Base-by-base conservation (phyloP, 2,797 vertebrate species). In the Artibeus jamaicensis region DNA sequence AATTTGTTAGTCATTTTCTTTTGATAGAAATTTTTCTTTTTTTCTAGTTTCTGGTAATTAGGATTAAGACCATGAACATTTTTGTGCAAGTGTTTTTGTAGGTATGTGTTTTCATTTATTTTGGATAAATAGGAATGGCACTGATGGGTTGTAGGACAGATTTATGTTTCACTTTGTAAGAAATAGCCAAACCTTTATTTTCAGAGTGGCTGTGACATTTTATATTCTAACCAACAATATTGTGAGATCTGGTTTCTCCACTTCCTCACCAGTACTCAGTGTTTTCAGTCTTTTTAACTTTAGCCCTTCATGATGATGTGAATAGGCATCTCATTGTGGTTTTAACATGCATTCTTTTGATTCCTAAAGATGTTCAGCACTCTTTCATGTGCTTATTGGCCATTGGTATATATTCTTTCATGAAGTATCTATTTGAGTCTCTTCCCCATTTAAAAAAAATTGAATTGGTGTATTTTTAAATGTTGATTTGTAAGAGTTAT, bases 161-260 rank as follows among this genome's bases (percentile, higher is more conserved):
- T 82, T 86, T 93, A 18, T 93, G n/a, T 68, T 93, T 86, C 65
- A 78, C 24, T 93, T 89, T 62, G 44, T 79, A 90, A 34, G 34
- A 90, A 71, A 59, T 90, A 62, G 29, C 34, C n/a, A 85, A 68
- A 70, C 11, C 11, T 79, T 95, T 81, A 74, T 67, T 93, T 79
- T 55, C 57, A 85, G 46, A 81, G n/a, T 50, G 50, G 9, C 44
- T 77, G n/a, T 90, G 39, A 93, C n/a, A 81, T 74, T 57, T 91
- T 73, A 67, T 32, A 67, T 22, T 34, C 16, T 5, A 77, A 4
- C 29, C 16, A 73, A 93, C 62, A 85, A 65, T 48, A 24, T 79
- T 92, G 44, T 39, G 39, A 87, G 26, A 87, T 68, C 9, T 48
- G 34, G 26, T 55, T 55, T 71, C 32, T 78, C 32, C 15, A 34